Base-by-base conservation (phyloP, 2,888 invertebrate species). In the Rhingia campestris region DNA sequence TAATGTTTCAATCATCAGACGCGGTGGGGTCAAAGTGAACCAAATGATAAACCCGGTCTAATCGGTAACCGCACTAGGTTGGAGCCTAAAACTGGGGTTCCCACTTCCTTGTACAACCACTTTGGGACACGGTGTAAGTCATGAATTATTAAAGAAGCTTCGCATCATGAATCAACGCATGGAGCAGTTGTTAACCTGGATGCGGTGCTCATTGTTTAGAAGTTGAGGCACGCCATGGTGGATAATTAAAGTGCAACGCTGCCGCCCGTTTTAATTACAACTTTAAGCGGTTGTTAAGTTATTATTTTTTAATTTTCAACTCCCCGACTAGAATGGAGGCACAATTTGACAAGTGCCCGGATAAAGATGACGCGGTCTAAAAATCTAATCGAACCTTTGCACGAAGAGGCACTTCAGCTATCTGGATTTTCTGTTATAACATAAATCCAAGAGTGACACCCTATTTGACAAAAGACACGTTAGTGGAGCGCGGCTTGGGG, bases 1-100 rank as follows among this genome's bases (percentile, higher is more conserved):
- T 76, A 76, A 76, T 81, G 69, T 70, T 76, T 81, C 81, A 76
- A 81, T 81, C 70, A 81, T 66, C 53, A 4, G 6, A 47, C 14
- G 56, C 45, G 9, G 39, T 12, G 33, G 58, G 81, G 76, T 81
- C 51, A 76, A 64, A 70, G 49, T 70, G 56, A 30, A 43, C 30
- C 51, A 10, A 33, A 32, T 22, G 30, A 53, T 14, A 47, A 51
- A 79, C 58, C 58, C 12, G 56, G 43, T 66, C 61, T 33, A 51
- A 43, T 72, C 54, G 43, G 41, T 32, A 69, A 45, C 45, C 37
- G 37, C 63, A 32, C n/a, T 37, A n/a, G 32, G 35, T n/a, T 51
- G 7, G 12, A 10, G 10, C 6, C 33, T 49, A 10, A 30, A 76
- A 53, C 45, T 73, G 7, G 73, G 66, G 33, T 32, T 49, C 35